Percentiles rank a stretch among this genome's conserved stretches.
Conservation (phyloP, 2,113 vertebrate species). For the Barbus barbus region DNA sequence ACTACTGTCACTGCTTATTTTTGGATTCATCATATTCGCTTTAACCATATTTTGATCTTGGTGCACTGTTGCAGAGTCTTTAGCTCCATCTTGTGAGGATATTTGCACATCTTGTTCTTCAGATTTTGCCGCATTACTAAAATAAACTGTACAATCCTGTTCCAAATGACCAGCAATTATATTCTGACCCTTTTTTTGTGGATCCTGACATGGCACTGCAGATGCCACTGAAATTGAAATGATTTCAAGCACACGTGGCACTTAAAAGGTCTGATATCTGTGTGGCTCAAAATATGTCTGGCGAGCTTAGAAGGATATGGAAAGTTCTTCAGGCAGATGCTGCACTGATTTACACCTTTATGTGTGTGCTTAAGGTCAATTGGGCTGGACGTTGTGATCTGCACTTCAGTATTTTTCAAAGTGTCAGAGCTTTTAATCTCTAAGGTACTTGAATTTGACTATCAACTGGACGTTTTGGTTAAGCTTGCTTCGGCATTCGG, state of each 20-base stretch:
- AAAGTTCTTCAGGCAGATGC: neutral
- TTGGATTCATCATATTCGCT: too few relatives aligned
- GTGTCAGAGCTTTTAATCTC: neutral
- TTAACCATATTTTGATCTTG: neutral
- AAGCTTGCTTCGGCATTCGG: neutral
- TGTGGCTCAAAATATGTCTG: conserved; percentile 11
- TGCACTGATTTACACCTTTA: neutral
- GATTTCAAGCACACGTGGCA: neutral
- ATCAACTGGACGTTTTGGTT: neutral
- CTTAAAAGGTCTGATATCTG: neutral
- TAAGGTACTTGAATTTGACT: neutral
- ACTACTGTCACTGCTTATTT: too few relatives aligned
- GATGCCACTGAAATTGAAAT: neutral
- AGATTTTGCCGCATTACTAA: neutral
- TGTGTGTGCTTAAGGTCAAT: neutral
- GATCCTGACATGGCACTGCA: neutral
- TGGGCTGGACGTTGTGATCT: neutral
- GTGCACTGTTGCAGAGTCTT: neutral
- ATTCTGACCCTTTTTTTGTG: neutral
- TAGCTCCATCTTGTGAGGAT: neutral
- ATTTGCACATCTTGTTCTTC: neutral
- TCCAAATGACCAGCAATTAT: neutral
- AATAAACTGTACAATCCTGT: neutral
- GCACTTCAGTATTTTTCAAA: neutral
- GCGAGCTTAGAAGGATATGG: neutral